phyloP scores from a whole-genome alignment of 2,888 invertebrate species.

The Campoletis raptor region DNA sequence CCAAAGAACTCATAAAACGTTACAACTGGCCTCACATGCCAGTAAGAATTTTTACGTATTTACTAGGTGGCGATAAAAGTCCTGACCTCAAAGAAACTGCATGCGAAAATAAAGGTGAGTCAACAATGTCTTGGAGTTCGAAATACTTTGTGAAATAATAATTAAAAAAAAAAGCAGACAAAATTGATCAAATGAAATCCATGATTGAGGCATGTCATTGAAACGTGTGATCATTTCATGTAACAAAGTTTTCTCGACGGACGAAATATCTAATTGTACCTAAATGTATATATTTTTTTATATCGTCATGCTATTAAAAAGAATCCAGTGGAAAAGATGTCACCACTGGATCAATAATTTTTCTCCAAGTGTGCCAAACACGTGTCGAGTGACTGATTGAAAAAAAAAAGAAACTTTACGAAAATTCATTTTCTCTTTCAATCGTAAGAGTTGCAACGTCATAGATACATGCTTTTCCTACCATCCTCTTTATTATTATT shows the following conservation, averaged over 20 bases:
- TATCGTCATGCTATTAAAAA: neutral
- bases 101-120: constrained; percentile 96
- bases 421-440: neutral
- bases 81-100: constrained; percentile 97
- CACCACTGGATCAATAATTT: neutral
- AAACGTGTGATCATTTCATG: too few species aligned
- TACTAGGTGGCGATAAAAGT: constrained; percentile 97
- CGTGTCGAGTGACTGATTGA: neutral
- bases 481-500: constrained; percentile 46
- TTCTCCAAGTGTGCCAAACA: neutral
- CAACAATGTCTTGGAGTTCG: neutral
- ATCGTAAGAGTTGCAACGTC: neutral
- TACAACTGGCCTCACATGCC: constrained; percentile 98
- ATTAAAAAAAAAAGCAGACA: neutral
- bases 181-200: neutral
- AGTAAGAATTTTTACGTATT: constrained; percentile 97
- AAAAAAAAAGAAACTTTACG: neutral
- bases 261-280: too few species aligned
- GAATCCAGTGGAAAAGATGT: neutral
- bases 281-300: neutral
- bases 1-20: constrained; percentile 89
- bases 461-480: neutral
- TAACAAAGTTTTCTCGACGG: too few species aligned
- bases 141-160: neutral
- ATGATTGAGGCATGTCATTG: too few species aligned